A percentile compares a stretch with the other conserved stretches of the same genome.
These are phyloP conservation scores for Sitophilus oryzae DNA, from an alignment of 1,140 invertebrate species.

Conservation along the genomic window DNA sequence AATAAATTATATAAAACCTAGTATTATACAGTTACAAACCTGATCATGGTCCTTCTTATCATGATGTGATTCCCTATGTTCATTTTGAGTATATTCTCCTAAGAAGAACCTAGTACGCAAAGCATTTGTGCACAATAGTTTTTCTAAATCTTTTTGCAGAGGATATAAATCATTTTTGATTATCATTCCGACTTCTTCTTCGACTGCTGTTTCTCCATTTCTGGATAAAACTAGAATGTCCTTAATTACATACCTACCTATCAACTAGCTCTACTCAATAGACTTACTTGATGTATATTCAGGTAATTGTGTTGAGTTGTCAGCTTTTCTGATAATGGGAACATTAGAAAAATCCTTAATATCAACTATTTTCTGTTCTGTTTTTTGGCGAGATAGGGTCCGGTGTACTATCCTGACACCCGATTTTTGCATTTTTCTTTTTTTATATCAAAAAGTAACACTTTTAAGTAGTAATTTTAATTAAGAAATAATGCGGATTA, in stretches of 20 bases:
- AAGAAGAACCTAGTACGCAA: slow-evolving; percentile 69
- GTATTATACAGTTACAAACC: too few relatives aligned
- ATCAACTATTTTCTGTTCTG: slow-evolving; percentile 20
- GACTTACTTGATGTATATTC: slow-evolving; percentile 46
- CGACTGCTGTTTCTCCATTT: slow-evolving; percentile 59
- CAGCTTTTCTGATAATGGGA: slow-evolving; percentile 38
- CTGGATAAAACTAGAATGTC: too few relatives aligned
- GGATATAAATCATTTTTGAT: slow-evolving; percentile 70
- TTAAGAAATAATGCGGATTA: too few relatives aligned
- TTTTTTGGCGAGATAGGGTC: too few relatives aligned
- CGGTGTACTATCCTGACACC: too few relatives aligned
- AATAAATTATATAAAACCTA: too few relatives aligned
- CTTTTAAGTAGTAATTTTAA: too few relatives aligned
- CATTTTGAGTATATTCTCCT: slow-evolving; percentile 65
- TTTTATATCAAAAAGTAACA: too few relatives aligned
- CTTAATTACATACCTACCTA: too few relatives aligned
- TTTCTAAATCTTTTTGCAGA: slow-evolving; percentile 81
- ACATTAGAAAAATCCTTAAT: slow-evolving; percentile 28
- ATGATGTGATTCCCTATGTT: slow-evolving; percentile 62
- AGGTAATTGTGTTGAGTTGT: slow-evolving; percentile 51
- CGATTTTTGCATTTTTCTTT: too few relatives aligned
- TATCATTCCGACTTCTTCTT: too few relatives aligned
- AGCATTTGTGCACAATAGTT: slow-evolving; percentile 72
- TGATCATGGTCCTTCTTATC: slow-evolving; percentile 53
- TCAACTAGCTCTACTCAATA: too few relatives aligned